These are phyloP conservation scores for Theristicus caerulescens DNA, from an alignment of 2,113 vertebrate genomes.

Conservation along the genomic window DNA sequence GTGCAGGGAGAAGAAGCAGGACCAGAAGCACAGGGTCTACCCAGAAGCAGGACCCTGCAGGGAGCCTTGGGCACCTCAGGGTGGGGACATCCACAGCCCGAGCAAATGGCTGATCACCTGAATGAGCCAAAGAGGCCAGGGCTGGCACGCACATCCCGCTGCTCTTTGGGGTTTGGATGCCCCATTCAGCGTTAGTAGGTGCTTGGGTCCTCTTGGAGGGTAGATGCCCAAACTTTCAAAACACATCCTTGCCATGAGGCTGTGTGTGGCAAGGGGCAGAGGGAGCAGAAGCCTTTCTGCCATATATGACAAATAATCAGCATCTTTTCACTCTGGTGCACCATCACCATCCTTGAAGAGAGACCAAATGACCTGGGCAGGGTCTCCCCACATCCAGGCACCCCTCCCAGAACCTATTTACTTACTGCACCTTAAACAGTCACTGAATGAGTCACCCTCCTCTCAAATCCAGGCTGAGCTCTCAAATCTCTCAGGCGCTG, in stretches of 20 bases:
- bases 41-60: background rate
- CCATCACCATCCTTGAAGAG: background rate
- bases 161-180: background rate
- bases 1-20: background rate
- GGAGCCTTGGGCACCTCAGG: background rate
- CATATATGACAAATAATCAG: background rate
- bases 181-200: background rate
- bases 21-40: background rate
- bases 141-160: fast-evolving
- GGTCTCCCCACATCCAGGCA: background rate
- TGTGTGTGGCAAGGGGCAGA: background rate
- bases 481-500: background rate
- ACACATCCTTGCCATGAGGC: background rate
- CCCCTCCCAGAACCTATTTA: background rate
- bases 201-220: background rate
- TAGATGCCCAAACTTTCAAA: background rate
- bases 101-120: background rate
- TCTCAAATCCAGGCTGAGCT: background rate
- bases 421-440: background rate
- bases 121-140: background rate
- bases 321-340: background rate
- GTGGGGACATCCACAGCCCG: background rate
- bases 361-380: background rate
- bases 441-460: background rate
- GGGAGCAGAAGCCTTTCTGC: background rate